Base-by-base conservation (phyloP, 2,113 vertebrate species). In the Myotis davidii region DNA sequence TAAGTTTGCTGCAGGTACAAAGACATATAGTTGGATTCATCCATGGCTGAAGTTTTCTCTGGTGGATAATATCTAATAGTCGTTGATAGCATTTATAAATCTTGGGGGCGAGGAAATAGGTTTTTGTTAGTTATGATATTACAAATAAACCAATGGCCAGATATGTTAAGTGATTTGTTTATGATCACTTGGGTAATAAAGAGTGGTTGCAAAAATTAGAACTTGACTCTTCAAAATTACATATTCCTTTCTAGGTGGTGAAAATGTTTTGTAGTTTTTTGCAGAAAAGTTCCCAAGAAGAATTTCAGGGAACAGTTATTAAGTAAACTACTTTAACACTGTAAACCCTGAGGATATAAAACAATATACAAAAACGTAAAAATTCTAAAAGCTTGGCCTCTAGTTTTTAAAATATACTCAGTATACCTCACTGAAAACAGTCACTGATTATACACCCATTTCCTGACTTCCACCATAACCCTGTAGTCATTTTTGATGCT, bases 331-430 rank as follows among this genome's bases (percentile, higher is more conserved):
- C 8, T 14, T 84, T 85, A 90, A 56, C 5, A 89, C 23, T 67
- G 45, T 56, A 84, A 48, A 94, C 37, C 61, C 72, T 70, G 90
- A 78, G 61, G 20, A 85, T 72, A 42, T 69, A 90, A 90, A 85
- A 79, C 23, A 70, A 50, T 61, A 87, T 81, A 59, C 73, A 81
- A 88, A 90, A 59, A 90, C n/a, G 85, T n/a, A 72, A 65, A 65
- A 65, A 29, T 32, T 32, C 29, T 32, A 65, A 65, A 65, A 61
- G 59, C 59, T 61, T 61, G 59, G 59, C 64, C 5, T 93, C 54
- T 54, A 48, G 29, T 54, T 83, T 74, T 39, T 69, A 79, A 85
- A 84, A 77, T 23, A 94, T 85, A 39, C 5, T 45, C 73, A 54
- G 39, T 52, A n/a, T 94, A 81, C 23, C 21, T 94, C 59, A 89